Evolutionary conservation across 2,888 invertebrate species (phyloP), one percentile per base, ranked within the genome.

Genomic region (Asteroscopus sphinx): DNA sequence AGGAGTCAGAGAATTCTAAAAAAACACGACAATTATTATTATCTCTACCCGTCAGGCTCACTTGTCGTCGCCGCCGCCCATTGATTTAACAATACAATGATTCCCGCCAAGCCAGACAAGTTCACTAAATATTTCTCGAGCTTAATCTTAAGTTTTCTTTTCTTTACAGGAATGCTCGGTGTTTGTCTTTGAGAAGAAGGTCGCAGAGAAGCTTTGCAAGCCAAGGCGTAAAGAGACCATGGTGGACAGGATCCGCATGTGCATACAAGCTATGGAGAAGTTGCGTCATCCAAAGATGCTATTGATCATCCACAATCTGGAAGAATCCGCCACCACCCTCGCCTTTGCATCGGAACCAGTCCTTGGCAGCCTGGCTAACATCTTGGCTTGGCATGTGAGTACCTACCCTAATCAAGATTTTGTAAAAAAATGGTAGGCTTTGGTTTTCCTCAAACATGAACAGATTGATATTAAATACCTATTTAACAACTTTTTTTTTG

Each of bases 271-370:
- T 75, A 94, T 99, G 83, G 97, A 98, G 81, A 95, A 97, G 65
- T 96, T 97, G 84, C 96, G 98, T 11, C 98, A 99, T 91, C 98
- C 98, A 3, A 98, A 97, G 91, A 95, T 97, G 80, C 91, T 97
- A 39, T 96, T 96, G 83, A 95, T 96, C 42, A 90, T 96, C 61
- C 97, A 97, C 79, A 93, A 96, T 0, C 95, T 97, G 9, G 98
- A 98, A 85, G 98, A 98, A 85, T 97, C 97, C 64, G 95, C 96
- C 42, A 97, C 98, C 79, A 98, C 98, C 2, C 92, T 99, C 77
- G 98, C 99, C 1, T 99, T 99, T 89, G 99, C 98, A n/a, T 96
- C 98, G 1, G 99, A 99, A 88, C 97, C 98, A 0, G 96, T 99
- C 11, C 94, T 97, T 61, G 98, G 97, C 11, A 98, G 98, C 84